Evolutionary conservation across 2,888 invertebrate genomes (phyloP), one percentile per base, ranked within the genome.

Genomic region (Lutraria lutraria): DNA sequence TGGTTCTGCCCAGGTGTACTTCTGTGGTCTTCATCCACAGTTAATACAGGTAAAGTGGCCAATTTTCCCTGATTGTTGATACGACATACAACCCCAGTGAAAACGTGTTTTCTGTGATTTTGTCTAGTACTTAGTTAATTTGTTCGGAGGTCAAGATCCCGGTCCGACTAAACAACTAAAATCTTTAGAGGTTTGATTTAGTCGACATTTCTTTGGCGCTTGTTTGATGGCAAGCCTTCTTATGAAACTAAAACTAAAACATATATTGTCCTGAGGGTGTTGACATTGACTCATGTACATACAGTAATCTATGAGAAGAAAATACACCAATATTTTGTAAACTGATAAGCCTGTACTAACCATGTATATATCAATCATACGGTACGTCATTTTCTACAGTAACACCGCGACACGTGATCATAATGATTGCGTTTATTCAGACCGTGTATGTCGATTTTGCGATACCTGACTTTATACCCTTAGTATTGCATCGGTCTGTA

Each of bases 321-420:
- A 68, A 68, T 68, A 68, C 63, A n/a, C 63, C 63, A 25, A 68
- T 25, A 68, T n/a, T 43, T 68, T 68, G 63, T 25, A 68, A 68
- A n/a, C 63, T 68, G 63, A 68, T 68, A 68, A 68, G 63, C 25
- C 63, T 68, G n/a, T 68, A 25, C n/a, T 25, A 43, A 68, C 63
- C n/a, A 68, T 68, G 63, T 68, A 25, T 68, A n/a, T 25, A 68
- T 68, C 25, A 68, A 68, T 68, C 0, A 25, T 8, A 68, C 25
- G 25, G n/a, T 3, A 68, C 6, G 25, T 25, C 13, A n/a, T 12
- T 12, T n/a, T 43, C 12, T 68, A 68, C 63, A 68, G n/a, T 68
- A 68, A 68, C n/a, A n/a, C n/a, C 25, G 25, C 25, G 63, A 25
- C 25, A n/a, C 63, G 6, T 68, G n/a, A 68, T 12, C 19, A 19